Base-by-base conservation (phyloP, 2,888 invertebrate genomes). In the Heliothis peltigera region DNA sequence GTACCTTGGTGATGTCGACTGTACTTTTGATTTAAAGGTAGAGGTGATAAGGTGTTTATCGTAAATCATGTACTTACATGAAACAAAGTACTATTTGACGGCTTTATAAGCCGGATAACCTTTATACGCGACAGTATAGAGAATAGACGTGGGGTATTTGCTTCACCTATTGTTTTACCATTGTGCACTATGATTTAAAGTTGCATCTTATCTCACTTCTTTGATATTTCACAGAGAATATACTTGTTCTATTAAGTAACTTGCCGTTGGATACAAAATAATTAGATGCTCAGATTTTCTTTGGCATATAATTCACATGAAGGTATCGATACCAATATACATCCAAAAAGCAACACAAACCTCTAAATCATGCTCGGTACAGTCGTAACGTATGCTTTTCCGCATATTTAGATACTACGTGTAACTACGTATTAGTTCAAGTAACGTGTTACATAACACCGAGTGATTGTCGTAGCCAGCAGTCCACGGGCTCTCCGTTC, bases 401-500 rank as follows among this genome's bases (percentile, higher is more conserved):
- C 66, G 71, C 72, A 71, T 71, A 70, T 70, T 70, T 63, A 75
- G n/a, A n/a, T n/a, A n/a, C n/a, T n/a, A n/a, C n/a, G n/a, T n/a
- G n/a, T n/a, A n/a, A 52, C 59, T 49, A 56, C 58, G 61, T 66
- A 70, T 65, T 62, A 65, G 55, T 56, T 75, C 55, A 44, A 65
- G 62, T 47, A 51, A 53, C 17, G 28, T 43, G 53, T 76, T 76
- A 54, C 76, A 47, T 61, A 77, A 77, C 60, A 47, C 49, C 15
- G 60, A 65, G 62, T 35, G 69, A 77, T 63, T 74, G 70, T 77
- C 75, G 56, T 46, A 70, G 47, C 39, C 25, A 66, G 57, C 67
- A 65, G 81, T 68, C 69, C 72, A 70, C 63, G 59, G 72, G 70
- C 70, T 83, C 83, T 82, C 80, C 85, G 81, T 82, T 88, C 87